A percentile compares a stretch with the other conserved stretches of the same genome.
These are phyloP conservation scores for Apus apus DNA, from an alignment of 2,113 vertebrate species.

Conservation along the genomic window DNA sequence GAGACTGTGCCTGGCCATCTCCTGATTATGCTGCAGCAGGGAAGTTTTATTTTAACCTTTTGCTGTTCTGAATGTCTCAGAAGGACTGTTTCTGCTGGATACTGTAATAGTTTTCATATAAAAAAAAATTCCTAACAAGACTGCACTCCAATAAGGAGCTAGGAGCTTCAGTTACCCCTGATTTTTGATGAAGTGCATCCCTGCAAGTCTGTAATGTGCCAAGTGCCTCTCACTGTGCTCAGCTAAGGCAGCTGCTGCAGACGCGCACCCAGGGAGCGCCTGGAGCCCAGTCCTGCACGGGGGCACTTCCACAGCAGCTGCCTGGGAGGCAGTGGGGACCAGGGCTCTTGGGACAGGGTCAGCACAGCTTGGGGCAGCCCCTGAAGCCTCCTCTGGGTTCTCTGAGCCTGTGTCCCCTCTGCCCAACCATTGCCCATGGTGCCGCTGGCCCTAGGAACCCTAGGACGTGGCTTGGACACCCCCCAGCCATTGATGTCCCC, in stretches of 20 bases:
- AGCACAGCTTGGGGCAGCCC: neutral
- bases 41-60: constrained; percentile 47
- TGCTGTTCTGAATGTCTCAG: constrained; percentile 6
- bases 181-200: constrained; percentile 26
- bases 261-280: neutral
- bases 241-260: neutral
- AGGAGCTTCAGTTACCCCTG: neutral
- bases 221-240: neutral
- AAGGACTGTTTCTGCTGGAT: constrained; percentile 2
- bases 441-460: neutral
- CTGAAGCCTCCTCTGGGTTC: neutral
- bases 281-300: neutral
- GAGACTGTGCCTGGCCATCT: neutral
- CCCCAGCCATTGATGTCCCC: neutral
- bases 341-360: too few species aligned
- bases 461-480: neutral
- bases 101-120: neutral
- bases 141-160: neutral
- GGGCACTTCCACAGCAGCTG: neutral
- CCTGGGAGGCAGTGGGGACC: too few species aligned
- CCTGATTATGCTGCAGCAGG: neutral
- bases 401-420: too few species aligned
- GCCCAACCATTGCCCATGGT: too few species aligned
- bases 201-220: constrained; percentile 25
- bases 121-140: constrained; percentile 15